A percentile compares a stretch with the other conserved stretches of the same genome.
Evolutionary conservation across 2,888 invertebrate genomes (phyloP).

Genomic region (Erynnis tages): DNA sequence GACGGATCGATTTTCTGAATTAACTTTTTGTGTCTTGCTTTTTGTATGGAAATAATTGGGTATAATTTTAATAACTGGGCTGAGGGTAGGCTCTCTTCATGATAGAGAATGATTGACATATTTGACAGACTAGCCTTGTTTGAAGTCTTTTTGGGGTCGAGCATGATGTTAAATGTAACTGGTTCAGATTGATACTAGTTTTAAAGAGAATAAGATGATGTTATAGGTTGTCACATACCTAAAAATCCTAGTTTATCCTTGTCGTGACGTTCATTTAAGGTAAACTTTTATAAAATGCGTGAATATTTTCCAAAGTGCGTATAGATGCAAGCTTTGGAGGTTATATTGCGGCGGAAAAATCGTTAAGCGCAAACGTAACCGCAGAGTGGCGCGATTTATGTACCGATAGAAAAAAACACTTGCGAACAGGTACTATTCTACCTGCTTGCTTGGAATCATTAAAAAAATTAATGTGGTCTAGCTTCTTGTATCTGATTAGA

Average conservation of each 20-base stretch:
- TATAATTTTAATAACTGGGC: conserved; percentile 60
- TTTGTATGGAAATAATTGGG: conserved; percentile 64
- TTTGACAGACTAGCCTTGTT: conserved; percentile 34
- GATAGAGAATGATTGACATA: conserved; percentile 32
- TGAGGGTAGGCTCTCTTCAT: neutral
- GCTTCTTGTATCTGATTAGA: no score
- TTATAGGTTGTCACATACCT: neutral
- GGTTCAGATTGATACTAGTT: no score
- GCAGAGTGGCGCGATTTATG: conserved; percentile 47
- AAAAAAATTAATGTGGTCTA: no score
- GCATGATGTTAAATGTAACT: no score
- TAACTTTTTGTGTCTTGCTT: conserved; percentile 54
- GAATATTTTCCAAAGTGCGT: conserved; percentile 15
- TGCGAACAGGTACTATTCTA: neutral
- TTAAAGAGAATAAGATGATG: no score
- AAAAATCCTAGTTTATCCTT: neutral
- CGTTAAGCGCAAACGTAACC: conserved; percentile 63
- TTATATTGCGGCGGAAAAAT: conserved; percentile 55
- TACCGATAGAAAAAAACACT: conserved; percentile 46
- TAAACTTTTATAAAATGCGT: neutral
- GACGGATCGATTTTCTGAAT: conserved; percentile 65
- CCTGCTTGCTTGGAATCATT: no score
- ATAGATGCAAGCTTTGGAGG: conserved; percentile 5
- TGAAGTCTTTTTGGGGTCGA: neutral
- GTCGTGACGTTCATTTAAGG: neutral